Evolutionary conservation across 2,113 vertebrate species (phyloP).

Genomic region (Apeltes quadracus): DNA sequence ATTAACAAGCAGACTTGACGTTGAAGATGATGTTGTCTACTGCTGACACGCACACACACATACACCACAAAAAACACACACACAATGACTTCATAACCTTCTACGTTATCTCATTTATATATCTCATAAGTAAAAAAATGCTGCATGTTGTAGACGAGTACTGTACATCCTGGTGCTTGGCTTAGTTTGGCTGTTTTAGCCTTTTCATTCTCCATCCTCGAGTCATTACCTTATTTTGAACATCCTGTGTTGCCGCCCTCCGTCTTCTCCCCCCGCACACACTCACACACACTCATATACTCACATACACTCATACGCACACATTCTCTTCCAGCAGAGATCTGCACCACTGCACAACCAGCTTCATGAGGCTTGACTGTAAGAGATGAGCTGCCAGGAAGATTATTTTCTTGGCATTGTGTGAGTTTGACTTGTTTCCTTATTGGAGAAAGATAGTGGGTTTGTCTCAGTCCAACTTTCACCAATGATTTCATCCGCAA

Average conservation of each 20-base stretch:
- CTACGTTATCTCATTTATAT: conserved; percentile 32
- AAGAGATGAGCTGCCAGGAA: conserved; percentile 70
- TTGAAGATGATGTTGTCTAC: conserved; percentile 1
- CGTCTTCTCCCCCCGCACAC: no score
- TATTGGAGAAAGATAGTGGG: conserved; percentile 13
- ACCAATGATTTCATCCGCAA: conserved; percentile 11
- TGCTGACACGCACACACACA: conserved; percentile 19
- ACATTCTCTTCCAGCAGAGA: conserved; percentile 7
- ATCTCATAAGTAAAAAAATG: conserved; percentile 52
- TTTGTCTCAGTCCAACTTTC: conserved; percentile 5
- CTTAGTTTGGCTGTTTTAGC: conserved; percentile 40
- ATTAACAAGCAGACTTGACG: neutral
- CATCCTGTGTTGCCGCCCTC: neutral
- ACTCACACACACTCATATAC: neutral
- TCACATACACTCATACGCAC: neutral
- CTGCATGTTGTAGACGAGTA: conserved; percentile 49
- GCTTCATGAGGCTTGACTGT: conserved; percentile 14
- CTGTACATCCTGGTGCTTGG: conserved; percentile 52
- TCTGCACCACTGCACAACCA: conserved; percentile 1
- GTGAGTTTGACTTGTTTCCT: conserved; percentile 37
- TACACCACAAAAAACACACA: conserved; percentile 35
- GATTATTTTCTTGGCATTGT: conserved; percentile 69
- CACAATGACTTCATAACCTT: conserved; percentile 34
- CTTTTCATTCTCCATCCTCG: neutral
- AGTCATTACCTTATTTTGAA: neutral